Base-by-base conservation (phyloP, 2,888 invertebrate species). In the Synanthedon andrenaeformis region DNA sequence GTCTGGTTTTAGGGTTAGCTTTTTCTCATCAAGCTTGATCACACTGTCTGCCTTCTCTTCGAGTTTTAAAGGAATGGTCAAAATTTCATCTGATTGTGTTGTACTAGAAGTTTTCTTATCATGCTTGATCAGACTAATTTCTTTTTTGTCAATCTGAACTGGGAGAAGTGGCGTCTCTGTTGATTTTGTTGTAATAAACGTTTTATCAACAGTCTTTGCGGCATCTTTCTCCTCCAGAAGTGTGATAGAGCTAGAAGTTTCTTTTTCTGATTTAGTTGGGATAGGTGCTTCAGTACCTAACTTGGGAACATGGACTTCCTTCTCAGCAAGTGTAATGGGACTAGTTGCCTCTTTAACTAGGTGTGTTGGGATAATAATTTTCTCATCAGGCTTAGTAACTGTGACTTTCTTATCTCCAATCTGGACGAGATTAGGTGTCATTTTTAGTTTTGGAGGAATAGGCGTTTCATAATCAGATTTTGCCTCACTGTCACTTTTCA, bases 31-130 rank as follows among this genome's bases (percentile, higher is more conserved):
- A 10, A 53, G 52, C 49, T 55, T 55, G 8, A 51, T 52, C 13
- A 54, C 51, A 41, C 57, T 57, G 10, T 52, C 52, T 45, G 52
- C 52, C 10, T 52, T 57, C 19, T 57, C 55, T 52, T 52, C 54
- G 0, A 52, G 41, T 41, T 50, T 50, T 0, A 17, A n/a, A 19
- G 49, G 42, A 23, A 35, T 41, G 0, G 49, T 11, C 2, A 52
- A 17, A 10, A 23, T 14, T 4, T 49, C 28, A n/a, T 54, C 54
- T 3, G 42, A 41, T 42, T 42, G 11, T 42, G 11, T n/a, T 42
- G 10, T 11, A n/a, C 42, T 42, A 4, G 42, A n/a, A 4, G 42
- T 42, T n/a, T 42, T 42, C n/a, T 10, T n/a, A 42, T 11, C 42
- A n/a, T 42, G 42, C 42, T 1, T 42, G 4, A 2, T 5, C n/a